These are phyloP conservation scores for Rhea americana DNA, from an alignment of 2,113 vertebrate species.

Conservation along the genomic window DNA sequence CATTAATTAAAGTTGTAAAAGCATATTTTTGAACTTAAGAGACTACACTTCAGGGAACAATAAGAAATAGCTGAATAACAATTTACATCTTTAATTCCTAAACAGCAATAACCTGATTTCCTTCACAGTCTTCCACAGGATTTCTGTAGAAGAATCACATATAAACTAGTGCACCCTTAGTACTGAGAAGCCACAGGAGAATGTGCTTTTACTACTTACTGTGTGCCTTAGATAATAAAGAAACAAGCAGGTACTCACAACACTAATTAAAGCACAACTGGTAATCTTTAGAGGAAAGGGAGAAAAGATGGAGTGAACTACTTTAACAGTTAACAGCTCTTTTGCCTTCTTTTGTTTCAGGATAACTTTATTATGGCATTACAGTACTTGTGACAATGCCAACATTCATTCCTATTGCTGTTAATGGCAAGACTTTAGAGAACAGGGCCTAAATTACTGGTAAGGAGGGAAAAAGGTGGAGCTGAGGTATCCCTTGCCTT, in stretches of 20 bases:
- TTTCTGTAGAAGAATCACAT: not conserved
- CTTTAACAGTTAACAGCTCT: not conserved
- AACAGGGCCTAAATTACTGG: not conserved
- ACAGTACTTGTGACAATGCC: not conserved
- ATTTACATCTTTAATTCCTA: not conserved
- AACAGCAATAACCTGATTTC: not conserved
- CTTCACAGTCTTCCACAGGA: not conserved
- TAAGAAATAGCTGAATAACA: not conserved
- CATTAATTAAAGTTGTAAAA: not conserved
- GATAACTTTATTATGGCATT: not conserved
- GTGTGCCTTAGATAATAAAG: not conserved
- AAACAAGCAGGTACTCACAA: rapidly evolving
- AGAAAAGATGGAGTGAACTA: not conserved
- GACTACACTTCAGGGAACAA: not conserved
- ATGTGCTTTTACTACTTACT: not conserved
- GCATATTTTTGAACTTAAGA: not conserved
- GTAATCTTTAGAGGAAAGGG: not conserved
- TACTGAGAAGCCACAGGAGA: not conserved
- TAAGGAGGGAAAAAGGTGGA: not conserved
- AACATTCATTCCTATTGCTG: not conserved
- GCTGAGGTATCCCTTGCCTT: not conserved
- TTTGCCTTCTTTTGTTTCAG: not conserved
- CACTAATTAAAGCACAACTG: not conserved
- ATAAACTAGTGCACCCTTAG: not conserved
- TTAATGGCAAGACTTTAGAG: not conserved